Conservation (phyloP, 2,888 invertebrate species). For the Cheilosia vulpina region DNA sequence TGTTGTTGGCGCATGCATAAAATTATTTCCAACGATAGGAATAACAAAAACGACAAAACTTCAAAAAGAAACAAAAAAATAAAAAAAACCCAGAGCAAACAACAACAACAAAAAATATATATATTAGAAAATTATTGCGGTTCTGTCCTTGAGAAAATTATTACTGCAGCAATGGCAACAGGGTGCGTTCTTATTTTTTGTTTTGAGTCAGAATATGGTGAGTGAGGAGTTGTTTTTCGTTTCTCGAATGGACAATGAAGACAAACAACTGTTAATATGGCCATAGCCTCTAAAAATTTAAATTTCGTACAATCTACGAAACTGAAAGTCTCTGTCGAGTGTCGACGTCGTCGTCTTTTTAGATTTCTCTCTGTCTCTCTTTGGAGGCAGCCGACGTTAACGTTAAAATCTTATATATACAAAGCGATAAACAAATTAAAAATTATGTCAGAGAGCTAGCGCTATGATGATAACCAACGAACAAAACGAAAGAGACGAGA, state of each 20-base stretch:
- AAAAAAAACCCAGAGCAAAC: constrained; percentile 4
- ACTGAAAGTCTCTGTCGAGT: constrained; percentile 49
- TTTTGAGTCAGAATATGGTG: neutral
- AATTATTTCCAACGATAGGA: constrained; percentile 55
- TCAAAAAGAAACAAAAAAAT: neutral
- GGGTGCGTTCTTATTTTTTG: constrained; percentile 22
- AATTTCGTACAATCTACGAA: constrained; percentile 47
- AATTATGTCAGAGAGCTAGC: constrained; percentile 56
- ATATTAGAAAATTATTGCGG: constrained; percentile 64
- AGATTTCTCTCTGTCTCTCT: constrained; percentile 40
- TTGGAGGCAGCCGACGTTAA: constrained; percentile 14
- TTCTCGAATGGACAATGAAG: neutral
- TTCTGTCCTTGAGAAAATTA: constrained; percentile 62
- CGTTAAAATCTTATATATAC: constrained; percentile 8
- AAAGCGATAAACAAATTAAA: constrained; percentile 60
- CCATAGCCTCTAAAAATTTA: neutral
- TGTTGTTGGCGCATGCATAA: constrained; percentile 62
- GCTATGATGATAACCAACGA: constrained; percentile 9
- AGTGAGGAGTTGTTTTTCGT: neutral
- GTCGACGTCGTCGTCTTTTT: constrained; percentile 5
- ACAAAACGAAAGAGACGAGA: neutral
- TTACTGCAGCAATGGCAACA: constrained; percentile 32
- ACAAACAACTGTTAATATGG: neutral
- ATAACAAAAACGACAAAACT: constrained; percentile 37
- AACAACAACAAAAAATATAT: constrained; percentile 9